Evolutionary conservation across 1,140 invertebrate species (phyloP).

Genomic region (Drosophila nigrodunni): DNA sequence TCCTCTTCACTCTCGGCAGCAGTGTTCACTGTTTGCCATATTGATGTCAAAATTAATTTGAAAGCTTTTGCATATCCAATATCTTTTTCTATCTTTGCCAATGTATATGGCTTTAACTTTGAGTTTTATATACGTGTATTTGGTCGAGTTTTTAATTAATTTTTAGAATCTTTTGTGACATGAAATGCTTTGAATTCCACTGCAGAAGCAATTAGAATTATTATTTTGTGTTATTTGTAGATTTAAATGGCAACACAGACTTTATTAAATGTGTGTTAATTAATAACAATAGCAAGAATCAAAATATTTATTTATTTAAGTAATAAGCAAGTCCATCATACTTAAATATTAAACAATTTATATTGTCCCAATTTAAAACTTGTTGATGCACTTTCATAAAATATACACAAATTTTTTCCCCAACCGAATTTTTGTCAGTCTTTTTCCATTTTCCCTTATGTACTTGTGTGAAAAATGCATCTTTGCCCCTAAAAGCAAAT

Average conservation of each 20-base stretch:
- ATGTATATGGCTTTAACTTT: constrained; percentile 13
- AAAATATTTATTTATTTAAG: neutral
- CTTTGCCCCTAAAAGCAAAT: constrained; percentile 3
- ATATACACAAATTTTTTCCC: too few relatives aligned
- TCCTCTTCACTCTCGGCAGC: constrained; percentile 21
- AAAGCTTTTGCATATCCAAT: constrained; percentile 13
- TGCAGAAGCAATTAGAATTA: too few relatives aligned
- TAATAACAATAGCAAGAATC: too few relatives aligned
- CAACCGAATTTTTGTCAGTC: constrained; percentile 1
- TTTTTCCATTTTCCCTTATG: neutral
- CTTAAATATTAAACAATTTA: too few relatives aligned
- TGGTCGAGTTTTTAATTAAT: neutral
- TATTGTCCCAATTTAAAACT: too few relatives aligned
- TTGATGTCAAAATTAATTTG: constrained; percentile 12
- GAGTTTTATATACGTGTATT: neutral
- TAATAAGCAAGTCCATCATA: too few relatives aligned
- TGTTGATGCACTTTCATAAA: too few relatives aligned
- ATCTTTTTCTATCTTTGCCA: constrained; percentile 12
- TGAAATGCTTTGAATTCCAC: too few relatives aligned
- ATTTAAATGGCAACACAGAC: too few relatives aligned
- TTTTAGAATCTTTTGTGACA: neutral
- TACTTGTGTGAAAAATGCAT: neutral
- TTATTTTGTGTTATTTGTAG: too few relatives aligned
- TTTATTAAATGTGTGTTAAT: too few relatives aligned
- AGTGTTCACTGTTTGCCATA: constrained; percentile 3